A percentile compares a stretch with the other conserved stretches of the same genome.
Evolutionary conservation across 2,888 invertebrate genomes (phyloP).

Genomic region (Bugulina stolonifera): DNA sequence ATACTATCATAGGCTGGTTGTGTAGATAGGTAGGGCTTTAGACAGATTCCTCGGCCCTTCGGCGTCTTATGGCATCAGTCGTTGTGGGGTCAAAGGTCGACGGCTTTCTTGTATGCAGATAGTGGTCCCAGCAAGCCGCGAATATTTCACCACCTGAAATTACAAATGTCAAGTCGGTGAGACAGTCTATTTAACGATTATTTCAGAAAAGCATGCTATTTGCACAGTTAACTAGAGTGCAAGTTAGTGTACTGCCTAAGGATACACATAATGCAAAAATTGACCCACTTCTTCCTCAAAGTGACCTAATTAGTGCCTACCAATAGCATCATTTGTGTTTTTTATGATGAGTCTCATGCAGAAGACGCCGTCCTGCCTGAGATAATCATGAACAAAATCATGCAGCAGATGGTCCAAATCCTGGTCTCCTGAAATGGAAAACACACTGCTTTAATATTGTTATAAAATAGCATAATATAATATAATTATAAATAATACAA

Average conservation of each 20-base stretch:
- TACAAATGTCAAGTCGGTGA: too few relatives aligned
- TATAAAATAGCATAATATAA: neutral
- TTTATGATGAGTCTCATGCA: conserved; percentile 22
- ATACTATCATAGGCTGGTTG: too few relatives aligned
- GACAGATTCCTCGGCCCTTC: too few relatives aligned
- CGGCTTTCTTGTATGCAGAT: neutral
- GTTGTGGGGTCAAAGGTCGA: neutral
- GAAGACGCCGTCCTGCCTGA: conserved; percentile 21
- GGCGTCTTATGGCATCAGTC: too few relatives aligned
- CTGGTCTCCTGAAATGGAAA: neutral
- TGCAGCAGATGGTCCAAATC: neutral
- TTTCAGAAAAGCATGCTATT: too few relatives aligned
- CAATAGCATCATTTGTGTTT: conserved; percentile 27
- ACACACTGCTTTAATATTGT: neutral
- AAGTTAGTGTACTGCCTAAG: too few relatives aligned
- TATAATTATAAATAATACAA: neutral
- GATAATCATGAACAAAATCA: conserved; percentile 18
- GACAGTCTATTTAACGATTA: too few relatives aligned
- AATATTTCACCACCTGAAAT: conserved; percentile 19
- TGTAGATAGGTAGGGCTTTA: too few relatives aligned
- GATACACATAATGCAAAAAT: too few relatives aligned
- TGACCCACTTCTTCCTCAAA: too few relatives aligned
- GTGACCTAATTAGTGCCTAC: too few relatives aligned
- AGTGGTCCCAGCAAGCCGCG: conserved; percentile 24
- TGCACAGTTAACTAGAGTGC: too few relatives aligned